A percentile compares a stretch with the other conserved stretches of the same genome.
Evolutionary conservation across 2,797 vertebrate species (phyloP).

Genomic region (Hirundo rustica): DNA sequence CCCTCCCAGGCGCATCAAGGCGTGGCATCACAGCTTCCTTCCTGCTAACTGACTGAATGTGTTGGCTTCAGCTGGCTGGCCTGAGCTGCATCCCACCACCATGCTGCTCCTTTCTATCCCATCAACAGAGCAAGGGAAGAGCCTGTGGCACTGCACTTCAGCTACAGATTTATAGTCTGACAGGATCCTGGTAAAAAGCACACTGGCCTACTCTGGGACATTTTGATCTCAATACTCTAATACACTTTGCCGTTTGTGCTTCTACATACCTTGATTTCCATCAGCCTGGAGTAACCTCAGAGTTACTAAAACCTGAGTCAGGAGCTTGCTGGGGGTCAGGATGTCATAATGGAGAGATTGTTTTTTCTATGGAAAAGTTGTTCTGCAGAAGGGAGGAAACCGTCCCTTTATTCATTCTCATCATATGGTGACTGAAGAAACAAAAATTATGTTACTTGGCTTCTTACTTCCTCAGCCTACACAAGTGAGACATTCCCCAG

Average conservation of each 20-base stretch:
- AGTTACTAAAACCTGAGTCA: not conserved
- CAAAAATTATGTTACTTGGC: not conserved
- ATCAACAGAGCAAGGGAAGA: not conserved
- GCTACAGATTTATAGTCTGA: not conserved
- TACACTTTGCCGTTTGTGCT: not conserved
- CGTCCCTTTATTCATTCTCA: not conserved
- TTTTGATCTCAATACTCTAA: not conserved
- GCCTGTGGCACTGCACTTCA: not conserved
- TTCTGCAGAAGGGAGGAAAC: not conserved
- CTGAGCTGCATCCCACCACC: not conserved
- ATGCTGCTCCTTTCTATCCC: not conserved
- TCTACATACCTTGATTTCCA: not conserved
- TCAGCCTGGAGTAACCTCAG: not conserved
- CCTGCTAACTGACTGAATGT: not conserved
- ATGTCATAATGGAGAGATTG: not conserved
- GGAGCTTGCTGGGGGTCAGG: not conserved
- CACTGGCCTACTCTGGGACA: not conserved
- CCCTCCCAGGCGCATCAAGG: not conserved
- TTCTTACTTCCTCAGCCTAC: not conserved
- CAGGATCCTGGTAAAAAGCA: not conserved
- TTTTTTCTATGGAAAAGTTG: not conserved
- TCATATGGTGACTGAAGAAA: not conserved
- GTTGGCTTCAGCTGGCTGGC: not conserved
- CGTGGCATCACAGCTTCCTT: not conserved
- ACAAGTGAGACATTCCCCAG: not conserved